These are phyloP conservation scores for mouse (Mus musculus) DNA, from an alignment of 2,113 vertebrate species.

Conservation along the genomic window GRCm39 chr16:12913001-12913500, in stretches of 20 bases:
- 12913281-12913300: background rate
- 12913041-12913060: background rate
- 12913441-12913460: background rate
- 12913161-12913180: background rate
- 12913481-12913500: background rate
- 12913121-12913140: background rate
- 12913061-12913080: background rate
- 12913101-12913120: background rate
- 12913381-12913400: background rate
- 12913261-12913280: conserved; percentile 58
- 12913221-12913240: conserved; percentile 25
- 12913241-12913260: conserved; percentile 53
- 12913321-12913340: background rate
- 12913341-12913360: background rate
- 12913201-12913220: conserved; percentile 3
- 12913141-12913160: background rate
- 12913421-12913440: background rate
- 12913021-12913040: background rate
- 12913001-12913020: background rate
- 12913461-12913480: no score
- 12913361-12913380: background rate
- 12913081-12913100: background rate
- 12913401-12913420: background rate
- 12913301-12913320: conserved; percentile 33
- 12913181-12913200: background rate